Percentiles rank a stretch among this genome's conserved stretches.
These are phyloP conservation scores for Bombus difficillimus DNA, from an alignment of 1,140 invertebrate species.

Conservation along the genomic window DNA sequence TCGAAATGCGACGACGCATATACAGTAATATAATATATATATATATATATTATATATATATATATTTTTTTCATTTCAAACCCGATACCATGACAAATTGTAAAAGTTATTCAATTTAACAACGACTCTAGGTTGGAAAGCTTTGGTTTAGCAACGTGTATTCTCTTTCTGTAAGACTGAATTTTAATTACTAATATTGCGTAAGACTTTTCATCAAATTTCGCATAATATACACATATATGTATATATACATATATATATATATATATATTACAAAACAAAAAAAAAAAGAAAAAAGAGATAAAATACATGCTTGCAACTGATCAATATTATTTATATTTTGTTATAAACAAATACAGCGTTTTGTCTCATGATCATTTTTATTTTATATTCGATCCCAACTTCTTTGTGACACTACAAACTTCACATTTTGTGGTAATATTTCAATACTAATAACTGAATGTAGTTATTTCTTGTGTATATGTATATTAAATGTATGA, in stretches of 20 bases:
- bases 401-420: constrained; percentile 62
- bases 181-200: constrained; percentile 27
- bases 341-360: constrained; percentile 45
- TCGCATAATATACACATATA: neutral
- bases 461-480: constrained; percentile 64
- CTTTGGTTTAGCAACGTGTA: constrained; percentile 1
- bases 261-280: neutral
- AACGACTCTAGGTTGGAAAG: neutral
- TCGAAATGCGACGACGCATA: constrained; percentile 38
- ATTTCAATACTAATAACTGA: constrained; percentile 52
- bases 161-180: constrained; percentile 49
- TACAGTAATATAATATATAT: constrained; percentile 35
- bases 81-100: neutral
- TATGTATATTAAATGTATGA: constrained; percentile 69
- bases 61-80: constrained; percentile 9
- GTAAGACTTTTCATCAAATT: neutral
- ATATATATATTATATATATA: neutral
- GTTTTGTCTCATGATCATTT: constrained; percentile 46
- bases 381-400: constrained; percentile 59
- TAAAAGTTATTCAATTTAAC: neutral
- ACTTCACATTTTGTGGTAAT: constrained; percentile 57
- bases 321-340: constrained; percentile 27
- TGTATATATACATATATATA: too few relatives aligned
- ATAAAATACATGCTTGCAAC: constrained; percentile 34
- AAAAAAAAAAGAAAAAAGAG: neutral